Evolutionary conservation across 2,113 vertebrate species (phyloP).

Genomic region (Harpagus bidentatus): DNA sequence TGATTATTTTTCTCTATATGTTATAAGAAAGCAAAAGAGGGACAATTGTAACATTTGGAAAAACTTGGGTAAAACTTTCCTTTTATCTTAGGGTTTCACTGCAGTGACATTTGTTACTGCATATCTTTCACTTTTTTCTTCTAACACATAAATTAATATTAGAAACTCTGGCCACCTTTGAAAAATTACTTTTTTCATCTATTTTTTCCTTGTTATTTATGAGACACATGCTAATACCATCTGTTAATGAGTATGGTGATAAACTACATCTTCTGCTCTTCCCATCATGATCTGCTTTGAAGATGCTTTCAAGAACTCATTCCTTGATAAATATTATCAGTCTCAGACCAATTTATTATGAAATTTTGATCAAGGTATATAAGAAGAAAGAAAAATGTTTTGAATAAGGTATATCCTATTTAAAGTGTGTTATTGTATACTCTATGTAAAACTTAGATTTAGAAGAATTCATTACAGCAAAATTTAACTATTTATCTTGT

Average conservation of each 20-base stretch:
- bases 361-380: neutral
- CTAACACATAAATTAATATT: neutral
- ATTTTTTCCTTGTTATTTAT: constrained; percentile 11
- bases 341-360: neutral
- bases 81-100: neutral
- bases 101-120: neutral
- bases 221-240: constrained; percentile 5
- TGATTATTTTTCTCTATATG: neutral
- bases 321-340: neutral
- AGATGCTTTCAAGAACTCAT: neutral
- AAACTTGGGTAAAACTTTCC: neutral
- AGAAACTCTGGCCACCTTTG: neutral
- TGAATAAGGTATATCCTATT: neutral
- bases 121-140: neutral
- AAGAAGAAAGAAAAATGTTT: neutral
- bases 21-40: neutral
- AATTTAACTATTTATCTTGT: neutral
- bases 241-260: neutral
- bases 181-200: neutral
- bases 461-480: neutral
- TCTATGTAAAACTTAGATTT: neutral
- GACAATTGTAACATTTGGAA: neutral
- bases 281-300: neutral
- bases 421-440: neutral
- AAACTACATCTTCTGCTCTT: neutral